Evolutionary conservation across 2,113 vertebrate species (phyloP), one percentile per base, ranked within the genome.

Genomic region (Neogobius melanostomus): DNA sequence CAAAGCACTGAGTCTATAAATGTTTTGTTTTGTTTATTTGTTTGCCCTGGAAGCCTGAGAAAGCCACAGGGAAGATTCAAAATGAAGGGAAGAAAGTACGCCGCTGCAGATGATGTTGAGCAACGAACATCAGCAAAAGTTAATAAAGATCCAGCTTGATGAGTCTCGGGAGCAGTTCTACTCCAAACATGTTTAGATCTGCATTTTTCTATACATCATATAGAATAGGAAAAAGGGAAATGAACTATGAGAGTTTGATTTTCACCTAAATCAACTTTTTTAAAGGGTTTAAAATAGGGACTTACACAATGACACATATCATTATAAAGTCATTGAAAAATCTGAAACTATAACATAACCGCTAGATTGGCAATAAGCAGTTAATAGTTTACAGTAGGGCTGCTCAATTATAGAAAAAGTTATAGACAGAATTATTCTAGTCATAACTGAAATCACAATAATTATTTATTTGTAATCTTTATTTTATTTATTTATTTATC

Each of bases 11-110:
- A 87, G 81, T 89, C 81, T 84, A 89, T 88, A 82, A 88, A 89
- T 90, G 87, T 89, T 90, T 87, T 91, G 84, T 85, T 91, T 87
- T 88, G 89, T 89, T 84, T 90, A 85, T 88, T 88, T 87, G 86
- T 89, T 89, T 85, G 83, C 85, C 86, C 84, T 88, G 71, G 82
- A 85, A 87, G 82, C 86, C 81, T 49, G 53, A 76, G 71, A 66
- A 87, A 85, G 77, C 84, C 82, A 85, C 82, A 63, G 79, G 82
- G 78, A 81, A 87, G 74, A 70, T 71, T 42, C 68, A 61, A 77
- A 83, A 89, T 73, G 56, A 48, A 52, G 54, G 45, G 66, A 75
- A 68, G 45, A 78, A 64, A 77, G 68, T 82, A 17, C 57, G 45
- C 76, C 75, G 79, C 49, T 48, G 52, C 50, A 7, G 49, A 69